These are phyloP conservation scores for Pagetopsis macropterus DNA, from an alignment of 2,797 vertebrate species.

Conservation along the genomic window DNA sequence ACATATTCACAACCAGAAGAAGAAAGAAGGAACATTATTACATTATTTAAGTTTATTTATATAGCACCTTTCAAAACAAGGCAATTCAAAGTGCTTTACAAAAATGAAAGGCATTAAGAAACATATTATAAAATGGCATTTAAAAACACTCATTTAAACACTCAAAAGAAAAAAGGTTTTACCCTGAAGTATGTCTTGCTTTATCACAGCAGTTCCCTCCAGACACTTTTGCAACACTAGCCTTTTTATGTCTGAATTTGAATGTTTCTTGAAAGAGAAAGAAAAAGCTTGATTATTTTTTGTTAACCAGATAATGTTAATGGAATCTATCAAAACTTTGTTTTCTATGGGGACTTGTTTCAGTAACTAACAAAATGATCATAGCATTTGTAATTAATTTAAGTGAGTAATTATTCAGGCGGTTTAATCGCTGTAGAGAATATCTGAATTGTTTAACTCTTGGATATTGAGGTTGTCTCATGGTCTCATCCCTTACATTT, in stretches of 20 bases:
- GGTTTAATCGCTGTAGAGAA: slow-evolving; percentile 16
- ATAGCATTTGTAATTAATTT: neutral
- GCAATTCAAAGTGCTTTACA: no score
- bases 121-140: no score
- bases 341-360: slow-evolving; percentile 6
- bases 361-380: neutral
- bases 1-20: neutral
- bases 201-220: neutral
- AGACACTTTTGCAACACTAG: neutral
- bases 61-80: no score
- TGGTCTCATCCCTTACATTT: neutral
- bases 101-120: no score
- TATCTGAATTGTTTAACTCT: neutral
- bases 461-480: neutral
- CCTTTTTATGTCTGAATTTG: neutral
- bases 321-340: neutral
- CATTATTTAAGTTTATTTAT: neutral
- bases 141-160: no score
- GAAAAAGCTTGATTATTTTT: neutral
- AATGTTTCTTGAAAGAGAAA: neutral
- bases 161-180: neutral
- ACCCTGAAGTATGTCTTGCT: neutral
- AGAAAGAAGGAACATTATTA: neutral
- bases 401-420: neutral
- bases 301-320: neutral